A percentile compares a stretch with the other conserved stretches of the same genome.
Evolutionary conservation across 2,113 vertebrate species (phyloP).

Genomic region (Antigone vipio): DNA sequence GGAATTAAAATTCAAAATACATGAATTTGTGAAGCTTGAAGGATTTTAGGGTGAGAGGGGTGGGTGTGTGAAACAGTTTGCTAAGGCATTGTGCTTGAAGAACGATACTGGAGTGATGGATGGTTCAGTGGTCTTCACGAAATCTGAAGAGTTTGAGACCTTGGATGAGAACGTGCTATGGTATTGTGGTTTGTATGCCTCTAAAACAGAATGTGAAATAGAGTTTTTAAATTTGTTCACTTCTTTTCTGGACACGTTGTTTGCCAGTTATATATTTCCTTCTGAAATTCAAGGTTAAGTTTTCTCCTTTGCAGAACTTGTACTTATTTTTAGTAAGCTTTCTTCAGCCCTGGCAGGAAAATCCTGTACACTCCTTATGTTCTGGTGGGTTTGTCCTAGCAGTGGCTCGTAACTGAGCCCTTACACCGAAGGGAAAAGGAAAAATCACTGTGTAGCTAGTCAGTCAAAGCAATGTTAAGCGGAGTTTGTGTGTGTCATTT

Average conservation of each 20-base stretch:
- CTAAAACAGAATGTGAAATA: neutral
- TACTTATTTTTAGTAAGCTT: neutral
- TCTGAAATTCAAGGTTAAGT: neutral
- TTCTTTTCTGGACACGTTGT: neutral
- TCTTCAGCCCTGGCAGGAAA: neutral
- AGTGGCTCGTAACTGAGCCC: neutral
- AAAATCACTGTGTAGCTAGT: neutral
- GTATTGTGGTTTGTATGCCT: neutral
- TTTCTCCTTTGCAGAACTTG: neutral
- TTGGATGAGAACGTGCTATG: neutral
- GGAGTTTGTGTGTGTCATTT: neutral
- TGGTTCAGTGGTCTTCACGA: neutral
- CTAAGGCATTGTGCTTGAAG: neutral
- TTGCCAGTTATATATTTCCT: neutral
- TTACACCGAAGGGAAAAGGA: neutral
- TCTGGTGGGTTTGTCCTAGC: neutral
- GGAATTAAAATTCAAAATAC: neutral
- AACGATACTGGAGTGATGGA: neutral
- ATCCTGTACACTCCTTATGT: neutral
- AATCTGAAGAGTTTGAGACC: neutral
- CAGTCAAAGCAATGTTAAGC: neutral
- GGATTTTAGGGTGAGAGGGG: neutral
- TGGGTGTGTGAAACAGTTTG: neutral
- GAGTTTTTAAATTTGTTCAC: fast-evolving
- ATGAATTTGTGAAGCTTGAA: neutral